Evolutionary conservation across 2,797 vertebrate species (phyloP).

Genomic region (Emydoidea blandingii): DNA sequence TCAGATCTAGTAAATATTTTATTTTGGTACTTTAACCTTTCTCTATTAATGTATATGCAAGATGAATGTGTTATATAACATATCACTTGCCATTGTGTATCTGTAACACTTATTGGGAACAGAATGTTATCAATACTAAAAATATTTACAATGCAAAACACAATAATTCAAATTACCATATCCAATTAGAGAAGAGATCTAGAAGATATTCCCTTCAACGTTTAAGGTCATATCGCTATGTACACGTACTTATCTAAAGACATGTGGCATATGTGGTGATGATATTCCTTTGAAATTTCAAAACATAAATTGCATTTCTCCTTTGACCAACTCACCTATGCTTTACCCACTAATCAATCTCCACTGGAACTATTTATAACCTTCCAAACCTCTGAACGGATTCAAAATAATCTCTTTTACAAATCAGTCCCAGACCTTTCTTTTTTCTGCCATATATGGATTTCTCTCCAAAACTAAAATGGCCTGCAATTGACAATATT

Average conservation of each 20-base stretch:
- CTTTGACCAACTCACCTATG: not conserved
- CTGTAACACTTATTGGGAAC: not conserved
- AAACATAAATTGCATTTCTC: not conserved
- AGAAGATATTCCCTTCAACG: not conserved
- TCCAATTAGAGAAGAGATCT: not conserved
- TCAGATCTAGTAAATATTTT: not conserved
- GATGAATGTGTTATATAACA: not conserved
- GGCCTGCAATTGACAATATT: not conserved
- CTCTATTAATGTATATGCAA: not conserved
- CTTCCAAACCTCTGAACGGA: not conserved
- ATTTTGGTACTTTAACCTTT: not conserved
- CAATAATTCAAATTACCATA: not conserved
- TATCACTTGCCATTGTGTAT: not conserved
- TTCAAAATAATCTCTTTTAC: not conserved
- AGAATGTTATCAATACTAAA: not conserved
- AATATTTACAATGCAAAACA: not conserved
- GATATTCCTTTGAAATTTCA: not conserved
- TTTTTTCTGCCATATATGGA: not conserved
- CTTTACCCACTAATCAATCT: not conserved
- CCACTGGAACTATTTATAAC: not conserved
- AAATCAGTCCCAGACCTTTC: not conserved
- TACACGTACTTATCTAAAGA: not conserved
- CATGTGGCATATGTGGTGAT: not conserved
- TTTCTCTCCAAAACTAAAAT: not conserved
- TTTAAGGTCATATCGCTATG: not conserved